Conservation (phyloP, 1,140 invertebrate species). For the Danaus plexippus region DNA sequence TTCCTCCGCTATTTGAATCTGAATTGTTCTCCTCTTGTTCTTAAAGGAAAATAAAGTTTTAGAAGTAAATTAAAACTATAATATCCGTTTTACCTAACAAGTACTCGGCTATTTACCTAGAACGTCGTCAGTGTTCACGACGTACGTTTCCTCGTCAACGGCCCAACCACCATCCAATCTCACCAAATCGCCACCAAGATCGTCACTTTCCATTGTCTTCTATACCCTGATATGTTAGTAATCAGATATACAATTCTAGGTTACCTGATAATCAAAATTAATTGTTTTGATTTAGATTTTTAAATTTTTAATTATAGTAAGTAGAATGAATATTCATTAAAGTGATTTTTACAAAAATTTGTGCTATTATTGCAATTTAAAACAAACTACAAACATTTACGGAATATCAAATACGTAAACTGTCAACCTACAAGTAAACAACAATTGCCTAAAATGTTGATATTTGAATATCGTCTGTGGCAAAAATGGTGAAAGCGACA, state of each 20-base stretch:
- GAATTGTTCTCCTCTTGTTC: slow-evolving; percentile 79
- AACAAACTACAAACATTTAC: too few species aligned
- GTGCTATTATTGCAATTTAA: too few species aligned
- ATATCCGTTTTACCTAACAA: neutral
- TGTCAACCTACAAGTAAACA: too few species aligned
- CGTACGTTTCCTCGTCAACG: slow-evolving; percentile 55
- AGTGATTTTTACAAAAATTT: too few species aligned
- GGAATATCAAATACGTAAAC: too few species aligned
- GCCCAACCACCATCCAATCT: slow-evolving; percentile 52
- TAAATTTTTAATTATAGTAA: too few species aligned
- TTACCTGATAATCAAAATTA: too few species aligned
- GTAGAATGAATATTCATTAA: too few species aligned
- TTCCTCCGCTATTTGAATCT: slow-evolving; percentile 78
- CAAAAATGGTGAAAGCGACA: too few species aligned
- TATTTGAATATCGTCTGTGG: too few species aligned
- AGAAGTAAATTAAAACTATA: neutral
- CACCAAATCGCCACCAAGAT: slow-evolving; percentile 54
- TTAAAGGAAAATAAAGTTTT: slow-evolving; percentile 23
- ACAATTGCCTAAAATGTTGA: too few species aligned
- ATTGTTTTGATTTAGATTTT: too few species aligned
- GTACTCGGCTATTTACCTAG: slow-evolving; percentile 33
- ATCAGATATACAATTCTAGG: neutral
- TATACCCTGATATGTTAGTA: neutral
- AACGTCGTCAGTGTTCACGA: slow-evolving; percentile 55
- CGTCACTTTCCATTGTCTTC: slow-evolving; percentile 50